phyloP scores from a whole-genome alignment of 2,797 vertebrate genomes.

The Myotis vivesi region DNA sequence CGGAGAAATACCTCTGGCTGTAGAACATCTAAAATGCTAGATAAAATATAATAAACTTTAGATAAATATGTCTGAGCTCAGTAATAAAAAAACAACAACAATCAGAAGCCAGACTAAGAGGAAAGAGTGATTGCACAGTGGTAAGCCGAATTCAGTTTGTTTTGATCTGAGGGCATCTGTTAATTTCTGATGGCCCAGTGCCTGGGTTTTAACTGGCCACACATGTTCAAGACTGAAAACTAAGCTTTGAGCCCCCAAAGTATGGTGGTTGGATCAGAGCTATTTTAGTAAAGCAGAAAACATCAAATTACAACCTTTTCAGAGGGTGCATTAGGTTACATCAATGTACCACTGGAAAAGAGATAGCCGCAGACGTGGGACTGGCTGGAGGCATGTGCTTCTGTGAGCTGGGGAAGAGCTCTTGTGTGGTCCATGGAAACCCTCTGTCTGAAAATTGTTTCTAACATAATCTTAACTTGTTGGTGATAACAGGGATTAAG shows the following conservation, averaged over 20 bases:
- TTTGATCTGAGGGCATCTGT: neutral
- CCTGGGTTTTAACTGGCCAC: neutral
- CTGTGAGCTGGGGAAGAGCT: neutral
- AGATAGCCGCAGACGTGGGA: neutral
- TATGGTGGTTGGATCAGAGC: neutral
- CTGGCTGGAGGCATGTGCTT: neutral
- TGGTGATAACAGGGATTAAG: neutral
- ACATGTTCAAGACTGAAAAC: neutral
- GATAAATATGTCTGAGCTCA: neutral
- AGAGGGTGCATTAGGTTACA: neutral
- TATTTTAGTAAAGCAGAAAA: neutral
- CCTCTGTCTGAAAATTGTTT: neutral
- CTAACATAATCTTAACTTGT: neutral
- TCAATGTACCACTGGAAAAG: neutral
- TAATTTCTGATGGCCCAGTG: neutral
- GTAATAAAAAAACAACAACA: neutral
- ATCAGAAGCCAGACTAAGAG: neutral
- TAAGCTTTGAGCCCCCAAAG: neutral
- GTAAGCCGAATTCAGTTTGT: neutral
- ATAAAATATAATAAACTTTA: constrained; percentile 32
- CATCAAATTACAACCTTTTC: neutral
- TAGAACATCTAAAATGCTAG: constrained; percentile 15
- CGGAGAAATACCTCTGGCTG: neutral
- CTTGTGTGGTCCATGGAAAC: neutral
- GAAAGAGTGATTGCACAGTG: neutral